These are phyloP conservation scores for Hyposoter dolosus DNA, from an alignment of 2,888 invertebrate genomes.

Conservation along the genomic window DNA sequence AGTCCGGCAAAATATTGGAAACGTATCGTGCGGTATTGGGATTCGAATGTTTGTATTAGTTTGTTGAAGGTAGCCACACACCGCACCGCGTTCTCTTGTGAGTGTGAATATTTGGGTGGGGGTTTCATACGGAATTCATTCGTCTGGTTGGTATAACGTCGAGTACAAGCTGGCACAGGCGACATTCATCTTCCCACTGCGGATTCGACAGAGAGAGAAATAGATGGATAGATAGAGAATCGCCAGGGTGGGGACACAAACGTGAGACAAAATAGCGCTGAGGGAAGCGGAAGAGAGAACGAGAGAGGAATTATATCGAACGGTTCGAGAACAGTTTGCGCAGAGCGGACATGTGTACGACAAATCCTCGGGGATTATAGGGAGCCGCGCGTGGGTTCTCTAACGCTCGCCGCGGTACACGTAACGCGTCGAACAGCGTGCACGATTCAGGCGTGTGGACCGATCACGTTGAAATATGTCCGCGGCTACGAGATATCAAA, in stretches of 20 bases:
- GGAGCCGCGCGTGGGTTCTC: slow-evolving; percentile 66
- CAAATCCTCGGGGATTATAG: slow-evolving; percentile 84
- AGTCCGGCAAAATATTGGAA: slow-evolving; percentile 55
- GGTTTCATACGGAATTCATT: slow-evolving; percentile 63
- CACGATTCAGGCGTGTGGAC: slow-evolving; percentile 69
- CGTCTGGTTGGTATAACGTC: slow-evolving; percentile 59
- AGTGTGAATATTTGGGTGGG: slow-evolving; percentile 18
- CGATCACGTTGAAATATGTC: slow-evolving; percentile 81
- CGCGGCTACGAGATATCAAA: slow-evolving; percentile 78
- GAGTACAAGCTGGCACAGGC: slow-evolving; percentile 66
- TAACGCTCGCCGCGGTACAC: slow-evolving; percentile 36
- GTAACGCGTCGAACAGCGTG: slow-evolving; percentile 42
- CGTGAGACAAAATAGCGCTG: slow-evolving; percentile 40
- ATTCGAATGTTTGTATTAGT: slow-evolving; percentile 53
- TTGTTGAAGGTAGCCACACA: slow-evolving; percentile 38
- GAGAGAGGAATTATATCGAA: slow-evolving; percentile 76
- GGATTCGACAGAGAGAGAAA: slow-evolving; percentile 72
- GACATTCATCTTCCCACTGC: slow-evolving; percentile 80
- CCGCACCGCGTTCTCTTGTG: slow-evolving; percentile 19
- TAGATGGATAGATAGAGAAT: slow-evolving; percentile 35
- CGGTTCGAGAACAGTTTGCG: slow-evolving; percentile 82
- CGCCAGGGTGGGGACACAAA: slow-evolving; percentile 40
- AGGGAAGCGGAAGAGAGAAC: slow-evolving; percentile 31
- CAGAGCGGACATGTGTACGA: slow-evolving; percentile 82
- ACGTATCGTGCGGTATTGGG: slow-evolving; percentile 57